Base-by-base conservation (phyloP, 1,140 invertebrate genomes). In the Colletes gigas region DNA sequence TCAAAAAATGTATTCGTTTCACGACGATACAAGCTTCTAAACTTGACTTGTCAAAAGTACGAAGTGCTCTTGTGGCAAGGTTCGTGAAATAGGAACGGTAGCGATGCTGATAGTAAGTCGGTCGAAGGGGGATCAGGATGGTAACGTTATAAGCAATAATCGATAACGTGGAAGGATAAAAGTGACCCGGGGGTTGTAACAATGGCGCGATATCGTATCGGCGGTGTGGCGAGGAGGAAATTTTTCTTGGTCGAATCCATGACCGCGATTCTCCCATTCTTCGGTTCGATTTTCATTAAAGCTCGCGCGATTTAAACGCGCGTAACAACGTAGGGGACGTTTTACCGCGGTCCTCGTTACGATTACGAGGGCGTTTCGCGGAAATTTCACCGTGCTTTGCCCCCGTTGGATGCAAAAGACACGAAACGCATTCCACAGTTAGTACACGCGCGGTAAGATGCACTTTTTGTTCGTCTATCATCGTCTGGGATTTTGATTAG, bases 121-220 rank as follows among this genome's bases (percentile, higher is more conserved):
- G 12, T 80, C 15, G 66, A 59, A 50, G n/a, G 14, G 15, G n/a
- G 73, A 69, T 70, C 68, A 78, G 50, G 57, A 52, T 60, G 55
- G 47, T 60, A 19, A 77, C 17, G 54, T 15, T 55, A 41, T 30
- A 59, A 69, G 41, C 63, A 17, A 78, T 83, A 83, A 73, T 84
- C 67, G 69, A 83, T 83, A 65, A 50, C 19, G 59, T 54, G 15
- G 19, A 83, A 44, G 41, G 55, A 70, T 65, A 55, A 82, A 82
- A 82, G 76, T 76, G 47, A 54, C 17, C 7, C 50, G 10, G 17
- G 39, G 52, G 62, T 69, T 57, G 71, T 79, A 84, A 83, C 75
- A 70, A 69, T 65, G 70, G 76, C 41, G 70, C 70, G 81, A 74
- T 72, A 63, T 54, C 73, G 68, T 17, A 52, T 74, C 55, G 41